Evolutionary conservation across 2,113 vertebrate genomes (phyloP), one percentile per base, ranked within the genome.

Genomic region (Poicephalus gulielmi): DNA sequence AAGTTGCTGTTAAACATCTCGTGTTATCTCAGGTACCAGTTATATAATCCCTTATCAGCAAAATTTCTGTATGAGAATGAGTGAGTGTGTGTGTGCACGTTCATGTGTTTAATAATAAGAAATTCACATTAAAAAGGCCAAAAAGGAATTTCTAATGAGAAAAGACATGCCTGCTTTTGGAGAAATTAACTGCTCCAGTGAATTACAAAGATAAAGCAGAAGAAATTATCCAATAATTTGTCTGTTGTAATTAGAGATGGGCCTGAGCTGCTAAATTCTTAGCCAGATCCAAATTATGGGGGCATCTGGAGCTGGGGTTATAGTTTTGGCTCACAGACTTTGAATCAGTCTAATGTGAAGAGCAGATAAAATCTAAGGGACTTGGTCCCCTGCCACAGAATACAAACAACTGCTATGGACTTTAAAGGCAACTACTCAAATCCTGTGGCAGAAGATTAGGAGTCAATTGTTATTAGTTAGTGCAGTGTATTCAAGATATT

Each of bases 181-280:
- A 97, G 85, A 96, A 98, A 98, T 98, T 98, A 98, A 96, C 95
- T 97, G 97, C 97, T 98, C 90, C 97, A 97, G 88, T 98, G 98
- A 98, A 97, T 98, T 98, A 96, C 83, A 96, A 98, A 97, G 97
- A 97, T 98, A 98, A 98, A 98, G 92, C 94, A 96, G 96, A 97
- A 97, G 97, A 98, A 98, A 98, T 98, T 97, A 97, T 98, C 97
- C 95, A 98, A 98, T 97, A 97, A 98, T 98, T 95, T 94, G 95
- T 97, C 97, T 95, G 43, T 92, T 97, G 95, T 94, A 97, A 97
- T 95, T 97, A 96, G 92, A 96, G 86, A 92, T 95, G 92, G 91
- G 89, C 52, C 49, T 13, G 46, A 95, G 71, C 43, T 93, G 71
- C 88, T 80, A 79, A 74, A 81, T 80, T 96, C 62, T 92, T 95